Conservation (phyloP, 1,140 invertebrate genomes). For the Listronotus oregonensis region DNA sequence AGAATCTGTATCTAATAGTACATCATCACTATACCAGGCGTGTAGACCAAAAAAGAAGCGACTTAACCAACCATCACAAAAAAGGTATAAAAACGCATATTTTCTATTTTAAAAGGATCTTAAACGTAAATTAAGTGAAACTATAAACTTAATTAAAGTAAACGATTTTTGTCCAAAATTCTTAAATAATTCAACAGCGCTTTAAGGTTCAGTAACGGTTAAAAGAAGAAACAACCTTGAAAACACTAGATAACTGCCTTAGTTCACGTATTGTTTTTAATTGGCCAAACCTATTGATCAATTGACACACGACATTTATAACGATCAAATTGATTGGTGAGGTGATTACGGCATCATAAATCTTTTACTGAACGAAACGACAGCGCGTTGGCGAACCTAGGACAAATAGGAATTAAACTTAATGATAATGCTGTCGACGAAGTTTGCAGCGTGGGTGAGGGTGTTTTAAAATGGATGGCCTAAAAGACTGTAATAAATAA, state of each 20-base stretch:
- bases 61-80: too few relatives aligned
- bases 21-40: too few relatives aligned
- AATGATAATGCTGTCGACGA: background rate
- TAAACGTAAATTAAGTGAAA: too few relatives aligned
- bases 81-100: too few relatives aligned
- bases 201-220: background rate
- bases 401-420: background rate
- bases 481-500: too few relatives aligned
- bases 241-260: too few relatives aligned
- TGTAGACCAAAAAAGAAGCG: too few relatives aligned
- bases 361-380: background rate
- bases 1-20: too few relatives aligned
- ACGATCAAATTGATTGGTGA: conserved; percentile 5
- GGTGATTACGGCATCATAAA: conserved; percentile 8
- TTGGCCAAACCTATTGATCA: too few relatives aligned
- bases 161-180: background rate
- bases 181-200: background rate
- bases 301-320: background rate
- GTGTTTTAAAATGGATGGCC: too few relatives aligned
- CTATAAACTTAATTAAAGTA: background rate
- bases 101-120: too few relatives aligned
- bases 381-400: conserved; percentile 15
- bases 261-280: too few relatives aligned
- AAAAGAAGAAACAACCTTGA: background rate
- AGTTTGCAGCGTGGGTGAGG: conserved; percentile 1